Evolutionary conservation across 2,888 invertebrate species (phyloP).

Genomic region (Epirrhoe alternata): DNA sequence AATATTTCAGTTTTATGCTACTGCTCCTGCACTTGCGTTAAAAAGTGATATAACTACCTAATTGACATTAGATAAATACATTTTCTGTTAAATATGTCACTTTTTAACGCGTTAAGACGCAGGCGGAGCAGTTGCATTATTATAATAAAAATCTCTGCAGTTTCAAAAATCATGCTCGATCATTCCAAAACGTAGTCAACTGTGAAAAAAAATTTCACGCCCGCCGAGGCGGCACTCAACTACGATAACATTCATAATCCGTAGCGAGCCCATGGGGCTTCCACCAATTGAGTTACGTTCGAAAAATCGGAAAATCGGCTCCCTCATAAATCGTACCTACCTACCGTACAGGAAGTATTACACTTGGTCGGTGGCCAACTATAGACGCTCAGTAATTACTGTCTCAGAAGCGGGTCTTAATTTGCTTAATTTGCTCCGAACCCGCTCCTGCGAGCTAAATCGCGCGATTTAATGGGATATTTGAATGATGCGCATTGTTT

Average conservation of each 20-base stretch:
- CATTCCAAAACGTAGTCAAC: conserved; percentile 31
- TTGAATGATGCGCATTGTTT: conserved; percentile 80
- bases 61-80: too few species aligned
- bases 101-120: too few species aligned
- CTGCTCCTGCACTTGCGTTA: too few species aligned
- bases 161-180: conserved; percentile 34
- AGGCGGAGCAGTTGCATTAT: neutral
- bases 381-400: conserved; percentile 77
- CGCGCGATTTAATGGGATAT: conserved; percentile 79
- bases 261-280: conserved; percentile 60
- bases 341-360: conserved; percentile 48
- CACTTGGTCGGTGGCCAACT: conserved; percentile 76
- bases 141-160: neutral
- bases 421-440: conserved; percentile 81
- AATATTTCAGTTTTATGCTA: too few species aligned
- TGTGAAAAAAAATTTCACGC: conserved; percentile 49
- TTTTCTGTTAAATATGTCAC: too few species aligned
- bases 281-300: conserved; percentile 64
- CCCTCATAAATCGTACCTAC: conserved; percentile 59
- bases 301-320: conserved; percentile 65
- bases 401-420: conserved; percentile 79
- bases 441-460: conserved; percentile 72
- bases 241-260: conserved; percentile 71
- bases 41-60: too few species aligned
- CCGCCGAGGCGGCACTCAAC: conserved; percentile 52